phyloP scores from a whole-genome alignment of 1,140 invertebrate species.

The Rhagoletis pomonella region DNA sequence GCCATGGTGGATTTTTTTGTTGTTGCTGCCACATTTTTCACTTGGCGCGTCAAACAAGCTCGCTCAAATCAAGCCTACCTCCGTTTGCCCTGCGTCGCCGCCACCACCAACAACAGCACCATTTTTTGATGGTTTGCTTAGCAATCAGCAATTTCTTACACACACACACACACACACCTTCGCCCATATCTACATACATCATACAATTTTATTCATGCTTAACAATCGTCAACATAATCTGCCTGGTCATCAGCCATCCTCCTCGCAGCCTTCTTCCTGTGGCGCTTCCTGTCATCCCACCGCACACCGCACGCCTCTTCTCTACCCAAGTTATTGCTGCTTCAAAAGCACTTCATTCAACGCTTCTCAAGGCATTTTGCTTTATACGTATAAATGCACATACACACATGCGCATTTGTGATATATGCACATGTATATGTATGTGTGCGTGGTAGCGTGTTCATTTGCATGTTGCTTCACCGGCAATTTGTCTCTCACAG shows the following conservation, averaged over 20 bases:
- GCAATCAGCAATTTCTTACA: background rate
- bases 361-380: background rate
- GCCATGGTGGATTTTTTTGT: background rate
- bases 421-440: background rate
- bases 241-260: background rate
- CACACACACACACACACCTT: background rate
- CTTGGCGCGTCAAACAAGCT: conserved; percentile 23
- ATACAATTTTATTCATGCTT: background rate
- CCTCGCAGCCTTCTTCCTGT: conserved; percentile 12
- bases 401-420: background rate
- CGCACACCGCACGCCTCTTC: conserved; percentile 24
- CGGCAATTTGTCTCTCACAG: conserved; percentile 47
- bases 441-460: background rate
- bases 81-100: background rate
- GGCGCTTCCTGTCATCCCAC: conserved; percentile 50
- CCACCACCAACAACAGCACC: background rate
- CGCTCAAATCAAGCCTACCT: background rate
- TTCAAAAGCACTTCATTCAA: conserved; percentile 6
- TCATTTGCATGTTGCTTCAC: conserved; percentile 6
- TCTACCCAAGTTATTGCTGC: background rate
- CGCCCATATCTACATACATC: background rate
- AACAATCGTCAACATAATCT: background rate
- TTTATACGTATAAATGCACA: background rate
- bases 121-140: background rate
- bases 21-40: conserved; percentile 13